Evolutionary conservation across 2,113 vertebrate genomes (phyloP).

Genomic region (Cariama cristata): DNA sequence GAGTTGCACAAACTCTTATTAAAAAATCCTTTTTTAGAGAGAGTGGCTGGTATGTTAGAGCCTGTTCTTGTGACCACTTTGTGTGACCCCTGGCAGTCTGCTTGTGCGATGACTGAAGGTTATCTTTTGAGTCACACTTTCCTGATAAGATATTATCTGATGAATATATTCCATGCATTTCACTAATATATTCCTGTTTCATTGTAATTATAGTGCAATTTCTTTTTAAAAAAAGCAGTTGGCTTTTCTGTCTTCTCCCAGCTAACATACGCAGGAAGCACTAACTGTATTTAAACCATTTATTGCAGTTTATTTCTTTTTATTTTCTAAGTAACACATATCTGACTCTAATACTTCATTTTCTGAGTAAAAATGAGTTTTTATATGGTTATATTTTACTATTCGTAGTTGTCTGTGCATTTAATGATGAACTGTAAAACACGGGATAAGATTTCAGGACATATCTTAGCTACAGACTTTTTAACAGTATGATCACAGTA

Average conservation of each 20-base stretch:
- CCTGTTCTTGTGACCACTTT: not conserved
- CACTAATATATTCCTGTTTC: not conserved
- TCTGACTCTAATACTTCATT: not conserved
- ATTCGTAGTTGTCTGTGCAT: not conserved
- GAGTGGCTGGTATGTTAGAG: accelerated
- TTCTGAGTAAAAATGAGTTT: not conserved
- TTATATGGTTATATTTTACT: not conserved
- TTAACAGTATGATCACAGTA: not conserved
- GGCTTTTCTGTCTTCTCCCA: not conserved
- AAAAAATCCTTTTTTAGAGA: not conserved
- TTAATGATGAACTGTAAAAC: not conserved
- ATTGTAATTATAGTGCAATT: not conserved
- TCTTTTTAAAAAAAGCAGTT: not conserved
- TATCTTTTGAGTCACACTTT: not conserved
- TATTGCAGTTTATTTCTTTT: not conserved
- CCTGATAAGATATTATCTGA: not conserved
- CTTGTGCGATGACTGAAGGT: not conserved
- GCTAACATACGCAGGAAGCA: not conserved
- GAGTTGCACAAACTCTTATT: not conserved
- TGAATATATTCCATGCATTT: not conserved
- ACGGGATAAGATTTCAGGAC: not conserved
- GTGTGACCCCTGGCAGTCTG: not conserved
- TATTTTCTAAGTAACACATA: not conserved
- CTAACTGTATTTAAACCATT: not conserved
- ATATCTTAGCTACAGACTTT: not conserved